A percentile compares a stretch with the other conserved stretches of the same genome.
Conservation (phyloP, 2,113 vertebrate species). For the Plectropomus leopardus region DNA sequence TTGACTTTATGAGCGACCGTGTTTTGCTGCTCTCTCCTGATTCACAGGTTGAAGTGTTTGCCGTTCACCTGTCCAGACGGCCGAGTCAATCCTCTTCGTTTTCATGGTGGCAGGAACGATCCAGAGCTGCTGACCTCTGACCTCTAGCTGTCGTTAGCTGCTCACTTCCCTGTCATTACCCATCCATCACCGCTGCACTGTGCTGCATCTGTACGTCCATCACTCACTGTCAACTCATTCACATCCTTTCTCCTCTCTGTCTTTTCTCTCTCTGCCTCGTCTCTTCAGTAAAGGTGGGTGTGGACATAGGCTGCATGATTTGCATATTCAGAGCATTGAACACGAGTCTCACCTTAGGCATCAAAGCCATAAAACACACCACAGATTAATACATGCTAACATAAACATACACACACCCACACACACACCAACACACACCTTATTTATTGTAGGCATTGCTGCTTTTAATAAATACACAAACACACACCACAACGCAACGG, state of each 20-base stretch:
- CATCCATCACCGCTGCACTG: slow-evolving; percentile 40
- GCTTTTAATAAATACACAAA: not conserved
- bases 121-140: slow-evolving; percentile 49
- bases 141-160: slow-evolving; percentile 24
- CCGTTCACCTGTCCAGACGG: slow-evolving; percentile 12
- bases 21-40: not conserved
- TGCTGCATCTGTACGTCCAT: slow-evolving; percentile 19
- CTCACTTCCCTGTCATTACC: slow-evolving; percentile 31
- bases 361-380: no score
- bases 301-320: slow-evolving; percentile 12
- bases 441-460: not conserved
- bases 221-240: slow-evolving; percentile 36
- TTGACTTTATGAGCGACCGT: slow-evolving; percentile 2
- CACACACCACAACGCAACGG: not conserved
- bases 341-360: no score
- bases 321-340: slow-evolving; percentile 47
- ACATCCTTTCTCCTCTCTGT: not conserved
- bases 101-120: slow-evolving; percentile 44
- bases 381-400: not conserved
- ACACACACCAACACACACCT: not conserved
- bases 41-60: not conserved
- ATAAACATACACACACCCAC: not conserved
- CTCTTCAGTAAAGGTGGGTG: not conserved
- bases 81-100: slow-evolving; percentile 38
- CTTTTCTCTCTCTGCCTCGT: not conserved